Evolutionary conservation across 1,140 invertebrate genomes (phyloP).

Genomic region (Scylla paramamosain): DNA sequence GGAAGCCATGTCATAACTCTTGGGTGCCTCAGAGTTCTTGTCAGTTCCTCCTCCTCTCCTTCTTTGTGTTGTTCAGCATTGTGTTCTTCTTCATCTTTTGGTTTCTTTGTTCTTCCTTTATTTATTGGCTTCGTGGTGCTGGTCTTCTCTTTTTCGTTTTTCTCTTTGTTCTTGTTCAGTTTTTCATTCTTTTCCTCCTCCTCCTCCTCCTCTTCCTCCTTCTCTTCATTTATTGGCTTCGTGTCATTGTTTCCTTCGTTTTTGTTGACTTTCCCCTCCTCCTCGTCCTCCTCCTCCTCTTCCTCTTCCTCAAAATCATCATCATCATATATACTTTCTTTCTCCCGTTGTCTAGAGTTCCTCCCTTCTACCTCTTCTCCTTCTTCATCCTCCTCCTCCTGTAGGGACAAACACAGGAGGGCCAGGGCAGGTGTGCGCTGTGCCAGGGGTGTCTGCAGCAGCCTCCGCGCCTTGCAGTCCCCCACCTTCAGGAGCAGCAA

Average conservation of each 20-base stretch:
- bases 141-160: too few relatives aligned
- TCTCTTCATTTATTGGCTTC: too few relatives aligned
- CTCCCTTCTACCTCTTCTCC: too few relatives aligned
- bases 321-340: too few relatives aligned
- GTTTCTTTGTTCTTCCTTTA: too few relatives aligned
- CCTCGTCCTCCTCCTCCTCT: background rate
- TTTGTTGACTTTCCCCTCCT: too few relatives aligned
- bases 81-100: background rate
- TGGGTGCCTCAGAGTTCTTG: background rate
- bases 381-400: too few relatives aligned
- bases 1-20: constrained; percentile 46
- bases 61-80: background rate
- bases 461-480: background rate
- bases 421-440: background rate
- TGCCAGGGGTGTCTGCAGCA: background rate
- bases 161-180: too few relatives aligned
- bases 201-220: background rate
- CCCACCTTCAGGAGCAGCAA: constrained; percentile 25
- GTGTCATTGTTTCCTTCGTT: too few relatives aligned
- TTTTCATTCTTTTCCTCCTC: background rate
- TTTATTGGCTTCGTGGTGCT: too few relatives aligned
- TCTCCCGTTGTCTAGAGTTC: too few relatives aligned
- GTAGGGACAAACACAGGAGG: background rate
- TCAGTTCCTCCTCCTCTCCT: background rate
- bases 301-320: background rate